Conservation (phyloP, 2,113 vertebrate genomes). For the Conger conger region DNA sequence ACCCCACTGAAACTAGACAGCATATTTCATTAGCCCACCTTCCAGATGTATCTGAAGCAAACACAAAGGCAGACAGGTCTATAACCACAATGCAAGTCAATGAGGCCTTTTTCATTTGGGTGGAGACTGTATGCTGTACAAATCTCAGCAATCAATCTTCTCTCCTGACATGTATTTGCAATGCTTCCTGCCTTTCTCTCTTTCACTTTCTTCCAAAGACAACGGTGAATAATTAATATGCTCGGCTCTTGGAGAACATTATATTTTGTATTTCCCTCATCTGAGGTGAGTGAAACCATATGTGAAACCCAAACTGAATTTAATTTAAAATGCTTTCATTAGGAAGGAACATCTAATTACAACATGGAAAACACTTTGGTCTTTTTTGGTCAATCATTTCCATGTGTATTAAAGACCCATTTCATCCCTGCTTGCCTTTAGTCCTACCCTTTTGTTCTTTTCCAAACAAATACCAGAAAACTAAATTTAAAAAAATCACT, state of each 20-base stretch:
- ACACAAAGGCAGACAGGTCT: not conserved
- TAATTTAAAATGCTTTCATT: slow-evolving; percentile 12
- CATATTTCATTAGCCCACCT: not conserved
- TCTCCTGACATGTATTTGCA: not conserved
- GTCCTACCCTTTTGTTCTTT: not conserved
- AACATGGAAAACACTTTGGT: not conserved
- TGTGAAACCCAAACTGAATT: not conserved
- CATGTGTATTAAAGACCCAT: not conserved
- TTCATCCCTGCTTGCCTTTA: too few relatives aligned
- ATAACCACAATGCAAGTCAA: not conserved
- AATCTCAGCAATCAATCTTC: slow-evolving; percentile 3
- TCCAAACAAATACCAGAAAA: not conserved
- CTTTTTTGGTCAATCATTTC: not conserved
- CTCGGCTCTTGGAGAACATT: not conserved
- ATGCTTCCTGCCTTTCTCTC: not conserved
- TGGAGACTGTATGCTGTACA: slow-evolving; percentile 1
- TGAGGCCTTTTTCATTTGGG: not conserved
- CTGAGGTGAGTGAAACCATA: not conserved
- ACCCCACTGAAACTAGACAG: too few relatives aligned
- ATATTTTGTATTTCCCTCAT: not conserved
- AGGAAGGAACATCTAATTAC: slow-evolving; percentile 17
- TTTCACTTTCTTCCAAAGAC: not conserved
- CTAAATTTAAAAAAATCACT: not conserved
- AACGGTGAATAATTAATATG: slow-evolving; percentile 16
- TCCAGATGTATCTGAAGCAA: not conserved